Conservation (phyloP, 2,113 vertebrate species). For the Sphyrna mokarran region DNA sequence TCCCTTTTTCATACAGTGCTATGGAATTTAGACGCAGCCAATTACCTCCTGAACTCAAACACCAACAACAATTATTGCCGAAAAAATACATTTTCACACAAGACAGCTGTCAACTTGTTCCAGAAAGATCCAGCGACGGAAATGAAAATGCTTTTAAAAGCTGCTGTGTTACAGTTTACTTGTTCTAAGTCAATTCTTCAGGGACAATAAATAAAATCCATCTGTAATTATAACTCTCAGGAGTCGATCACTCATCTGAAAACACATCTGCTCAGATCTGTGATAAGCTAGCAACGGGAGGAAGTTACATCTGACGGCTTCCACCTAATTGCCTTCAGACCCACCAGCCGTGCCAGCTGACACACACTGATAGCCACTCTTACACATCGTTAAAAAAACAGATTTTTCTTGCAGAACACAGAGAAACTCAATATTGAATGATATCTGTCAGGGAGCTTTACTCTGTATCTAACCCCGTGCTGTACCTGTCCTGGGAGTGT, state of each 20-base stretch:
- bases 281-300: neutral
- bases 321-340: neutral
- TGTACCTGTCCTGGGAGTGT: neutral
- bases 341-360: neutral
- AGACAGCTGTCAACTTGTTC: neutral
- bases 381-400: neutral
- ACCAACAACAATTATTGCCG: neutral
- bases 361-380: neutral
- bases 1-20: neutral
- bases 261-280: neutral
- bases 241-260: neutral
- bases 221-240: neutral
- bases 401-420: neutral
- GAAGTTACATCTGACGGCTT: neutral
- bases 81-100: neutral
- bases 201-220: neutral
- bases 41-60: neutral
- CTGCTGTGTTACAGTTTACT: neutral
- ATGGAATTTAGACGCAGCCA: neutral
- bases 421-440: neutral
- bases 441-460: neutral
- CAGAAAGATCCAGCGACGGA: neutral
- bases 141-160: neutral
- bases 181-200: neutral
- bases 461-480: neutral